These are phyloP conservation scores for Phrynosoma blainvillii DNA, from an alignment of 2,113 vertebrate species.

Conservation along the genomic window DNA sequence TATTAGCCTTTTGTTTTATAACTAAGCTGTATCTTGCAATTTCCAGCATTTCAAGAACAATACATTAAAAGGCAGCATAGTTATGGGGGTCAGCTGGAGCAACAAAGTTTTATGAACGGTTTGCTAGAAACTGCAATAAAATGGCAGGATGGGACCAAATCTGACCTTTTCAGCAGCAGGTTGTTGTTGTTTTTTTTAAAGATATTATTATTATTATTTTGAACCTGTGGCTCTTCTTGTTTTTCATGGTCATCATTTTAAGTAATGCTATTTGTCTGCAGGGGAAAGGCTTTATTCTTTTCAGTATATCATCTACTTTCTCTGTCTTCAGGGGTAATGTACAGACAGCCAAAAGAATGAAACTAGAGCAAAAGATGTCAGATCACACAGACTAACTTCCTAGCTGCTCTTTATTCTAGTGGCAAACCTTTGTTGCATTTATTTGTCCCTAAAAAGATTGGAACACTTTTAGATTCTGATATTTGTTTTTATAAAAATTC, in stretches of 20 bases:
- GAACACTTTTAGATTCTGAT: neutral
- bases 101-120: neutral
- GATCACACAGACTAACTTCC: slow-evolving; percentile 17
- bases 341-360: neutral
- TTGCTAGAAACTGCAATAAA: slow-evolving; percentile 30
- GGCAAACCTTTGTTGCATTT: neutral
- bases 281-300: neutral
- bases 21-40: neutral
- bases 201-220: neutral
- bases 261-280: slow-evolving; percentile 18
- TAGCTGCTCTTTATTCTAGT: neutral
- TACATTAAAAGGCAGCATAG: slow-evolving; percentile 17
- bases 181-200: slow-evolving; percentile 15
- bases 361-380: slow-evolving; percentile 5
- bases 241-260: slow-evolving; percentile 20
- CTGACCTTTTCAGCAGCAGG: slow-evolving; percentile 1
- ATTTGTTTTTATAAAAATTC: neutral
- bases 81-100: slow-evolving; percentile 12
- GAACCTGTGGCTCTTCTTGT: slow-evolving; percentile 16
- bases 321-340: slow-evolving; percentile 12
- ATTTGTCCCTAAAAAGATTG: neutral
- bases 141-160: slow-evolving; percentile 7
- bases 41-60: neutral
- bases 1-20: slow-evolving; percentile 8
- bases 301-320: neutral